phyloP scores from a whole-genome alignment of 2,797 vertebrate species.

The Enteromius fasciolatus region DNA sequence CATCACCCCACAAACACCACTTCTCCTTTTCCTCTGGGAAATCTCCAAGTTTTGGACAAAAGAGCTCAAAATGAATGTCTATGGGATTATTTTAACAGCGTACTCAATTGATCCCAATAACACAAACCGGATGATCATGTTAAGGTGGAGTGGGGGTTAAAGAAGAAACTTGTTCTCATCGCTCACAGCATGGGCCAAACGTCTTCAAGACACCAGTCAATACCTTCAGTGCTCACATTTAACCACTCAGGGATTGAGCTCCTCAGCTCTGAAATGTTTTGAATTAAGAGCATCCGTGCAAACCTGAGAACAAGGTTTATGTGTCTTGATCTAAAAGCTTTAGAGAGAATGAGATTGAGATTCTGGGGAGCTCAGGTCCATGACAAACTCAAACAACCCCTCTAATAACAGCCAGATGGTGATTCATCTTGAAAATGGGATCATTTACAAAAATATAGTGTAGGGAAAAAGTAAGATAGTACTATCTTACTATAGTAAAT shows the following conservation, averaged over 20 bases:
- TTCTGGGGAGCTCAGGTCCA: slow-evolving; percentile 2
- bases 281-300: slow-evolving; percentile 20
- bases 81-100: slow-evolving; percentile 48
- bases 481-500: slow-evolving; percentile 6
- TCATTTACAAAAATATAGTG: not conserved
- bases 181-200: not conserved
- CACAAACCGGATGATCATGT: slow-evolving; percentile 37
- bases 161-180: slow-evolving; percentile 45
- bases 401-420: not conserved
- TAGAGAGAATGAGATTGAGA: not conserved
- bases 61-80: slow-evolving; percentile 51
- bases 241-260: not conserved
- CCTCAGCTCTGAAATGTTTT: not conserved
- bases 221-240: not conserved
- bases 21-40: slow-evolving; percentile 54
- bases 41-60: slow-evolving; percentile 44
- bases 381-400: not conserved
- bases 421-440: not conserved
- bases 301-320: slow-evolving; percentile 5
- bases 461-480: not conserved
- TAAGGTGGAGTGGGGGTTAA: slow-evolving; percentile 10
- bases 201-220: not conserved
- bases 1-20: slow-evolving; percentile 13
- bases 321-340: not conserved
- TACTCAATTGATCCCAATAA: slow-evolving; percentile 38